Conservation (phyloP, 1,140 invertebrate species). For the Micrasema longulum region DNA sequence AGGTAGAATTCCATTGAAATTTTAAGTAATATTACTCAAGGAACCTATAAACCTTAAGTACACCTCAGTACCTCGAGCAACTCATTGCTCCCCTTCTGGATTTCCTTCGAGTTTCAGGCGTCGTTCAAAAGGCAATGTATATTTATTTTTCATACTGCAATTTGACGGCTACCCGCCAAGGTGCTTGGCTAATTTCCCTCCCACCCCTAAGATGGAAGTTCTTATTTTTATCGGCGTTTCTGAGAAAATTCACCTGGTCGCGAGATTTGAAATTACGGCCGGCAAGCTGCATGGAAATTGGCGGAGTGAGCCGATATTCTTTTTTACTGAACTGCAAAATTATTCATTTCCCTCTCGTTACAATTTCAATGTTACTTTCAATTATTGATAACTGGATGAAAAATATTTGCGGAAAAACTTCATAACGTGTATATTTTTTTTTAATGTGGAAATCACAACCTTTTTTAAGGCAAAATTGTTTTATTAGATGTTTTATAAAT, state of each 20-base stretch:
- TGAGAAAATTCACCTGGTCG: slow-evolving; percentile 44
- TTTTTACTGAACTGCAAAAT: no score
- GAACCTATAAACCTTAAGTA: slow-evolving; percentile 52
- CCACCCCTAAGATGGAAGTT: slow-evolving; percentile 34
- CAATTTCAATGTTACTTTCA: no score
- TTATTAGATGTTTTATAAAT: no score
- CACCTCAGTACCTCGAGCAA: slow-evolving; percentile 36
- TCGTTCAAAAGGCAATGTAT: slow-evolving; percentile 46
- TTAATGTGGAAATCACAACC: no score
- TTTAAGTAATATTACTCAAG: slow-evolving; percentile 47
- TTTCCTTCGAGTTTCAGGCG: slow-evolving; percentile 25
- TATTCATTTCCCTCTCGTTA: no score
- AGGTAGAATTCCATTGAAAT: slow-evolving; percentile 49
- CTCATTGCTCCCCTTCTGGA: background rate
- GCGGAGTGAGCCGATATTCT: no score
- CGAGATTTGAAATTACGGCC: no score
- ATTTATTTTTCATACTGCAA: slow-evolving; percentile 55
- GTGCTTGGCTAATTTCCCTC: slow-evolving; percentile 48
- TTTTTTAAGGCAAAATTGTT: no score
- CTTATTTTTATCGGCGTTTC: slow-evolving; percentile 44
- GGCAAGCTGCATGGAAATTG: no score
- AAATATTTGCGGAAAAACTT: no score
- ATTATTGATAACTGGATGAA: no score
- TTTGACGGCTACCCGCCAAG: slow-evolving; percentile 48
- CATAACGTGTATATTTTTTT: no score